Base-by-base conservation (phyloP, 1,140 invertebrate species). In the Orius laevigatus region DNA sequence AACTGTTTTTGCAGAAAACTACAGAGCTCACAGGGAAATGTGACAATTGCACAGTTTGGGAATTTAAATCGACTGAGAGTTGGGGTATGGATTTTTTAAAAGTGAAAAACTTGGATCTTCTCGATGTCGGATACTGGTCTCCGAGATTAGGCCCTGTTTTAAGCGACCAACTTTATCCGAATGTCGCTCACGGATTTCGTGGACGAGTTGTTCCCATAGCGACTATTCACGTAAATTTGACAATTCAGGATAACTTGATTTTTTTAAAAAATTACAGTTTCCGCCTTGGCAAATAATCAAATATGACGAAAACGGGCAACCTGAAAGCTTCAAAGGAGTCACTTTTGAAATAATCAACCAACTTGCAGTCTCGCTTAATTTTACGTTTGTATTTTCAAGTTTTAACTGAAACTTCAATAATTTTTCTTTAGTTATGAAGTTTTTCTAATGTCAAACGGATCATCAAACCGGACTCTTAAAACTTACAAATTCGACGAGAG, bases 241-340 rank as follows among this genome's bases (percentile, higher is more conserved):
- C 5, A 15, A 10, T 20, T 49, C 40, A 10, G 11, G 4, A 42
- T 42, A 19, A 3, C 1, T 41, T 5, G 14, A 6, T 16, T 42
- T 42, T 5, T 6, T 18, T 5, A 42, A 38, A 38, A 38, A 12
- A 16, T 38, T 57, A 55, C 62, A 89, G 85, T 84, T 81, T 69
- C 84, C 84, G 2, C 85, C 85, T 0, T 90, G 84, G 84, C 81
- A 85, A 58, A 78, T 81, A 8, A 60, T 85, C 1, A 66, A 66
- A 35, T 57, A 59, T 4, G 74, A 78, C 49, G 64, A 68, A 12
- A 65, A 66, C 2, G 78, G 76, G 0, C 57, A 66, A 0, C 63
- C 74, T 1, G 60, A 66, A 0, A 66, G 72, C 46, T 76, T 75
- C 55, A 64, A 65, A 4, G 85, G 85, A 16, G 64, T 89, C 18